phyloP scores from a whole-genome alignment of 2,797 vertebrate species.

The Melanotaenia parkinsoni region DNA sequence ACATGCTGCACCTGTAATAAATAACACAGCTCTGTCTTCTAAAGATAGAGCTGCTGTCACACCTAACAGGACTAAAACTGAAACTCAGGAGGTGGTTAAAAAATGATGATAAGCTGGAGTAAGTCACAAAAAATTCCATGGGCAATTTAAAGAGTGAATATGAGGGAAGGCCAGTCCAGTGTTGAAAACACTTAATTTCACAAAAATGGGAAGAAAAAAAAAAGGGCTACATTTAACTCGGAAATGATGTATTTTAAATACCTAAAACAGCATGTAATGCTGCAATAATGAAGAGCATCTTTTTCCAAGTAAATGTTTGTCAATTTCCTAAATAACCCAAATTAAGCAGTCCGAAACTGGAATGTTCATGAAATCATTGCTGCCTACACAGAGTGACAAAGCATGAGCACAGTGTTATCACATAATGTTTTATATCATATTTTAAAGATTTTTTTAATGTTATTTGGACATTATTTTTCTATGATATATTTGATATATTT shows the following conservation, averaged over 20 bases:
- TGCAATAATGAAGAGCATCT: constrained; percentile 22
- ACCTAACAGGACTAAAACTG: constrained; percentile 4
- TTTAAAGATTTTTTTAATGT: no score
- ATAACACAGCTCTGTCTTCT: constrained; percentile 3
- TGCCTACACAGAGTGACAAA: constrained; percentile 28
- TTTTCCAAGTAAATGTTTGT: constrained; percentile 24
- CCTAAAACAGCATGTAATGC: constrained; percentile 31
- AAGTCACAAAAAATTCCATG: constrained; percentile 5
- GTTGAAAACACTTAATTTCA: constrained; percentile 28
- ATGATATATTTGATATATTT: no score
- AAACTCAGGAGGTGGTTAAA: constrained; percentile 1
- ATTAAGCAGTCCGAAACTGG: constrained; percentile 28
- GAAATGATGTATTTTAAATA: constrained; percentile 32
- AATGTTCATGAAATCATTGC: constrained; percentile 21
- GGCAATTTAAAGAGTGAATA: constrained; percentile 5
- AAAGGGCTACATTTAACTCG: constrained; percentile 3
- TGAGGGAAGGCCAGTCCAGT: constrained; percentile 3
- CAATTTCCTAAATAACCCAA: constrained; percentile 50
- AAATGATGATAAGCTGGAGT: background rate
- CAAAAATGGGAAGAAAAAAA: constrained; percentile 3
- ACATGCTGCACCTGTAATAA: constrained; percentile 7
- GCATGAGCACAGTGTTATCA: constrained; percentile 15
- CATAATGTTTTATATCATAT: background rate
- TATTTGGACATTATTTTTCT: background rate
- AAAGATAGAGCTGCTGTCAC: background rate